Percentiles rank a stretch among this genome's conserved stretches.
These are phyloP conservation scores for Chaetodon auriga DNA, from an alignment of 2,113 vertebrate genomes.

Conservation along the genomic window DNA sequence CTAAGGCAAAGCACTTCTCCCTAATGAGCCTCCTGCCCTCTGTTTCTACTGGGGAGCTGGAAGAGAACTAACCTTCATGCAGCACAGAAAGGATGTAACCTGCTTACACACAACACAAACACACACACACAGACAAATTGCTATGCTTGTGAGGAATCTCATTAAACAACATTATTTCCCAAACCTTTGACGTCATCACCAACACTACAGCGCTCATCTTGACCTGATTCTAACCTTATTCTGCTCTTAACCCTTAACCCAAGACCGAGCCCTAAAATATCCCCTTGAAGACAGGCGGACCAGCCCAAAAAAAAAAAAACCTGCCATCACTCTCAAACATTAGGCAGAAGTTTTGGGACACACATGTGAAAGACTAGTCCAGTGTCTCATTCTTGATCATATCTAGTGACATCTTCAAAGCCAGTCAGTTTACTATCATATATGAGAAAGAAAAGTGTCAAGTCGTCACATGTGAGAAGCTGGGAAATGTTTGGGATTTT, in stretches of 20 bases:
- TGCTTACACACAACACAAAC: conserved; percentile 50
- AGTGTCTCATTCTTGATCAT: not conserved
- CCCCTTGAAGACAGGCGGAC: not conserved
- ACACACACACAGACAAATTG: conserved; percentile 17
- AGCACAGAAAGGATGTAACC: conserved; percentile 63
- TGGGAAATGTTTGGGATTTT: not conserved
- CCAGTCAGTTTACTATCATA: not conserved
- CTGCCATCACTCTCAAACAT: not conserved
- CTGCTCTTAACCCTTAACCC: not conserved
- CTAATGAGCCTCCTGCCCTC: conserved; percentile 80
- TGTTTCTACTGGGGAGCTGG: conserved; percentile 62
- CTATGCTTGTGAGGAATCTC: conserved; percentile 12
- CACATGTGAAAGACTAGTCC: not conserved
- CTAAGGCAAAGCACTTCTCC: conserved; percentile 73
- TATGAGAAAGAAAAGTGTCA: not conserved
- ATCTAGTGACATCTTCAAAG: not conserved
- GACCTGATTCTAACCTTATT: not conserved
- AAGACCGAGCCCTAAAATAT: not conserved
- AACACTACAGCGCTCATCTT: not conserved
- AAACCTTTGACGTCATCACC: not conserved
- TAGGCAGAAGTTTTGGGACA: not conserved
- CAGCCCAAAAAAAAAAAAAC: not conserved
- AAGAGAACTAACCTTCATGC: conserved; percentile 75
- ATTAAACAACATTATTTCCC: conserved; percentile 22
- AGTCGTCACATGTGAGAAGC: not conserved